Evolutionary conservation across 2,888 invertebrate species (phyloP).

Genomic region (Homarus gammarus): DNA sequence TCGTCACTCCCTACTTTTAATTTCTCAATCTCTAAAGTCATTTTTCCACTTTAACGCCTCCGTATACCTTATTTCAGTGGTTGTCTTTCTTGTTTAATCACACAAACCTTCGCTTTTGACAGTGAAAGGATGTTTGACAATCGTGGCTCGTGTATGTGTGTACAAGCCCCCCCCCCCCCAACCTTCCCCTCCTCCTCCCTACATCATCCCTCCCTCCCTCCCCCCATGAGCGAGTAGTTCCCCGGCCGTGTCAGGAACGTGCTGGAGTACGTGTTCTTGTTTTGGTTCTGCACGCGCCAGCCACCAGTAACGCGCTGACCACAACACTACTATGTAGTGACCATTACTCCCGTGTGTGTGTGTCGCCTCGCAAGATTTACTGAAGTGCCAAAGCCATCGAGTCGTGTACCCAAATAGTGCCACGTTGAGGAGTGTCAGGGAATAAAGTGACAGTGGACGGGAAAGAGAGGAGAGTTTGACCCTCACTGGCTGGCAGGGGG

Average conservation of each 20-base stretch:
- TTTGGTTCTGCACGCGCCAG: slow-evolving; percentile 68
- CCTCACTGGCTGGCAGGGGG: slow-evolving; percentile 32
- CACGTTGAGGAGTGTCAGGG: background rate
- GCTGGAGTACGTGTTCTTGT: slow-evolving; percentile 64
- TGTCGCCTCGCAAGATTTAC: slow-evolving; percentile 13
- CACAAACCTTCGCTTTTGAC: background rate
- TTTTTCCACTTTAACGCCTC: background rate
- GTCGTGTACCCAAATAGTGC: background rate
- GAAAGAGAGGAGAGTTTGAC: slow-evolving; percentile 46
- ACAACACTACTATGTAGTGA: slow-evolving; percentile 44
- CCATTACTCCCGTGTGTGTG: background rate
- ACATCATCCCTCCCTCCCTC: slow-evolving; percentile 9
- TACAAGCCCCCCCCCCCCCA: background rate
- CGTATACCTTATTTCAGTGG: too few species aligned
- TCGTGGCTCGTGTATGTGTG: background rate
- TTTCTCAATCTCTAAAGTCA: background rate
- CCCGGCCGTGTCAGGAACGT: slow-evolving; percentile 50
- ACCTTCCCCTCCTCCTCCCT: slow-evolving; percentile 5
- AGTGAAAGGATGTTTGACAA: background rate
- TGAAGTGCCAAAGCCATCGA: background rate
- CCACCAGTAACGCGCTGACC: slow-evolving; percentile 47
- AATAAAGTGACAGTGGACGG: slow-evolving; percentile 7
- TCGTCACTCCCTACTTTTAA: background rate
- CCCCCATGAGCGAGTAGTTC: too few species aligned
- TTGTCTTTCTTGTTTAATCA: too few species aligned